Evolutionary conservation across 2,888 invertebrate species (phyloP), one percentile per base, ranked within the genome.

Genomic region (Habroteleia sp.): DNA sequence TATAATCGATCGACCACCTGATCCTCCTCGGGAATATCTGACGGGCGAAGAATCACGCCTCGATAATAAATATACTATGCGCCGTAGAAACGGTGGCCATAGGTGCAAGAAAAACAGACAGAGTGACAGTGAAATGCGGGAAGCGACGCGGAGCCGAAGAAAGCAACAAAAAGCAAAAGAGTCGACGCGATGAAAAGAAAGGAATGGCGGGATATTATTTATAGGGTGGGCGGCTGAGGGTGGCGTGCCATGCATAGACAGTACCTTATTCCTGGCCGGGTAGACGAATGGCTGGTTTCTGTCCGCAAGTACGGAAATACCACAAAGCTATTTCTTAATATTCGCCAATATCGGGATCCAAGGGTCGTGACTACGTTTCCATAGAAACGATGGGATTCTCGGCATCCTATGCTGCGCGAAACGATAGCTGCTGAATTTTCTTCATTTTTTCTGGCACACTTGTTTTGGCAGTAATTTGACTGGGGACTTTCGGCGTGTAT

Each of bases 181-280:
- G 75, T 62, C 48, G 71, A 72, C 14, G 73, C 71, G 77, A 79
- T 76, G 78, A 76, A 79, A 77, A 76, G 78, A 80, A 76, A 74
- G 76, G 76, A 77, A 76, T 77, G 77, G 77, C 69, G 74, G 72
- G 81, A 80, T 83, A 86, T 87, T 87, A 87, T 87, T 87, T 87
- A 87, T 87, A 81, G 84, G 82, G 74, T 73, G 77, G 80, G 80
- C 62, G 77, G 79, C 77, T 76, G 79, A 81, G 77, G 79, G 79
- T 78, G 78, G 80, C 87, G 87, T 87, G 87, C 86, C 83, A 83
- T 87, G 87, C 87, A 87, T 87, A 84, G 86, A 87, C 87, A 87
- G 85, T 83, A 78, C 82, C 85, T 87, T 82, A 83, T 87, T 87
- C 81, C 71, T 52, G 56, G 39, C 63, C 71, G 35, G 48, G 76